Evolutionary conservation across 35 echinoderm and acorn worm genomes (phyloP).

Genomic region (Ophiothrix spiculata): DNA sequence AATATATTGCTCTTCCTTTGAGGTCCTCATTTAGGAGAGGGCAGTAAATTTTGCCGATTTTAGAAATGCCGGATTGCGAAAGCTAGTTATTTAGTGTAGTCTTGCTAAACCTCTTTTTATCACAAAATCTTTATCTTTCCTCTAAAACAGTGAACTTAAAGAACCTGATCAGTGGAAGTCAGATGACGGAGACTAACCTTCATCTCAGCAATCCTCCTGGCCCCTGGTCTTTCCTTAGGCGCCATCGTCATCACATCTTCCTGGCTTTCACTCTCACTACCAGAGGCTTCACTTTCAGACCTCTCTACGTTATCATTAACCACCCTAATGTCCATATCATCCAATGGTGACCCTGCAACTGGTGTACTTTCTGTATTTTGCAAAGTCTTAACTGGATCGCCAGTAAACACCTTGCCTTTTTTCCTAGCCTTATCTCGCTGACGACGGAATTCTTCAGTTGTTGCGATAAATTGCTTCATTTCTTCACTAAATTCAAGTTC

Average conservation of each 20-base stretch:
- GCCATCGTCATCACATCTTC: slow-evolving; percentile 28
- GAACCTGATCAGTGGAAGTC: too few species aligned
- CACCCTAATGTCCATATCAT: not conserved
- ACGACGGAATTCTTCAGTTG: slow-evolving; percentile 55
- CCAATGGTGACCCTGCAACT: too few species aligned
- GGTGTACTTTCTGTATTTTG: too few species aligned
- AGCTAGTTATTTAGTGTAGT: too few species aligned
- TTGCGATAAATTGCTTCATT: slow-evolving; percentile 60
- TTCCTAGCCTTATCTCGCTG: slow-evolving; percentile 58
- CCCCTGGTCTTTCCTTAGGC: slow-evolving; percentile 72
- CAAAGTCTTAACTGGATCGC: too few species aligned
- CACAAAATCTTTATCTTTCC: too few species aligned
- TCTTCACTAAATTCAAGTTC: slow-evolving; percentile 83
- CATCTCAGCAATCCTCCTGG: slow-evolving; percentile 69
- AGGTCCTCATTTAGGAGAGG: too few species aligned
- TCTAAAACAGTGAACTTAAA: too few species aligned
- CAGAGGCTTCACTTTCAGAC: slow-evolving; percentile 22
- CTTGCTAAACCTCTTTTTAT: too few species aligned
- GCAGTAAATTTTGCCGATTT: too few species aligned
- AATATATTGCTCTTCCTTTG: too few species aligned
- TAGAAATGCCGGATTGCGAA: too few species aligned
- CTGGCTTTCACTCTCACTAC: not conserved
- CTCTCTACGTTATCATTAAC: not conserved
- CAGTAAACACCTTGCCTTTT: not conserved
- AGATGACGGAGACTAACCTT: slow-evolving; percentile 72